phyloP scores from a whole-genome alignment of 2,888 invertebrate genomes.

The Orgyia antiqua region DNA sequence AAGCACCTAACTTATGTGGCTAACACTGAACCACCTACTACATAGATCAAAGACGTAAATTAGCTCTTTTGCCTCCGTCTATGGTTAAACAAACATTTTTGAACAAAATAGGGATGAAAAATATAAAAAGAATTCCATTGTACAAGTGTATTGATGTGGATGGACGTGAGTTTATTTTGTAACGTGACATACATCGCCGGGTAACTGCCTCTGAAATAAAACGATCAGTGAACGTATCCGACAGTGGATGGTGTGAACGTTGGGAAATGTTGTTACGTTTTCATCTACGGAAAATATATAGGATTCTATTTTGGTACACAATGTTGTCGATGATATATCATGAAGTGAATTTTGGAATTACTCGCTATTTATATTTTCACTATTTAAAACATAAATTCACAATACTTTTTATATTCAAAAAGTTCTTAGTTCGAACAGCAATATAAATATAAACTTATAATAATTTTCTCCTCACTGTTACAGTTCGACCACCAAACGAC shows the following conservation, averaged over 20 bases:
- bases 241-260: constrained; percentile 8
- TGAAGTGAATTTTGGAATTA: no score
- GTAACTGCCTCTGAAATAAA: constrained; percentile 17
- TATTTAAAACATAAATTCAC: no score
- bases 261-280: constrained; percentile 15
- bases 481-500: not conserved
- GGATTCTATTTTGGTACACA: not conserved
- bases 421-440: no score
- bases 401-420: no score
- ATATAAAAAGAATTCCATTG: constrained; percentile 11
- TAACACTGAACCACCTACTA: no score
- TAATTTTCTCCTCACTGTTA: not conserved
- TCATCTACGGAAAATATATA: constrained; percentile 9
- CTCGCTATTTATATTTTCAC: no score
- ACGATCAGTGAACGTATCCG: constrained; percentile 11
- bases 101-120: no score
- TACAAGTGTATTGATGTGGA: constrained; percentile 9
- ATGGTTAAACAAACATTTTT: no score
- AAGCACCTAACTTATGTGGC: no score
- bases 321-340: not conserved
- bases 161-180: constrained; percentile 13
- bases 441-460: no score
- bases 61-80: no score
- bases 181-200: constrained; percentile 5
- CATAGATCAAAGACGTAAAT: no score